These are phyloP conservation scores for Apteryx mantelli DNA, from an alignment of 2,113 vertebrate species.

Conservation along the genomic window DNA sequence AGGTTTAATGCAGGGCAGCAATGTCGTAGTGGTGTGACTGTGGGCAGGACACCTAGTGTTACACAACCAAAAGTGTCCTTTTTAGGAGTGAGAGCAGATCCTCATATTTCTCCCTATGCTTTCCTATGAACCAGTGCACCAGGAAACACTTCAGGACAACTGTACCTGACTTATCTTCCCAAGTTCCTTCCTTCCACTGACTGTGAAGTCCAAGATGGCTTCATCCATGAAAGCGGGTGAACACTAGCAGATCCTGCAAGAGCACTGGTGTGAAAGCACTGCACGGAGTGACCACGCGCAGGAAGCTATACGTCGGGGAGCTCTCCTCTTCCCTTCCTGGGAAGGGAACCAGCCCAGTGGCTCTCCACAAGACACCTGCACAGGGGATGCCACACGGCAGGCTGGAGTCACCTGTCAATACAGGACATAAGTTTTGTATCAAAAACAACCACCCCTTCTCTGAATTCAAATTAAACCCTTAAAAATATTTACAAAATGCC, in stretches of 20 bases:
- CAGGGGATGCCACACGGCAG: fast-evolving
- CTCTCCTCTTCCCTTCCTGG: not conserved
- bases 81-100: not conserved
- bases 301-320: fast-evolving
- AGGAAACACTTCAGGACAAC: not conserved
- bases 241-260: not conserved
- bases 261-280: not conserved
- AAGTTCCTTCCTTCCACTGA: not conserved
- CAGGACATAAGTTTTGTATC: not conserved
- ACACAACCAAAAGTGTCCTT: not conserved
- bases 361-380: not conserved
- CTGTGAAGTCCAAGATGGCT: not conserved
- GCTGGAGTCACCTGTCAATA: not conserved
- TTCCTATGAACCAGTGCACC: not conserved
- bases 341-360: not conserved
- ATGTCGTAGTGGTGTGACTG: not conserved
- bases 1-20: not conserved
- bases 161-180: not conserved
- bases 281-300: fast-evolving
- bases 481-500: not conserved
- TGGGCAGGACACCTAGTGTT: not conserved
- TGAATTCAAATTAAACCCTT: not conserved
- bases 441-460: not conserved
- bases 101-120: not conserved
- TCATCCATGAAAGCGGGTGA: not conserved